These are phyloP conservation scores for Yponomeuta evonymella DNA, from an alignment of 2,888 invertebrate genomes.

Conservation along the genomic window DNA sequence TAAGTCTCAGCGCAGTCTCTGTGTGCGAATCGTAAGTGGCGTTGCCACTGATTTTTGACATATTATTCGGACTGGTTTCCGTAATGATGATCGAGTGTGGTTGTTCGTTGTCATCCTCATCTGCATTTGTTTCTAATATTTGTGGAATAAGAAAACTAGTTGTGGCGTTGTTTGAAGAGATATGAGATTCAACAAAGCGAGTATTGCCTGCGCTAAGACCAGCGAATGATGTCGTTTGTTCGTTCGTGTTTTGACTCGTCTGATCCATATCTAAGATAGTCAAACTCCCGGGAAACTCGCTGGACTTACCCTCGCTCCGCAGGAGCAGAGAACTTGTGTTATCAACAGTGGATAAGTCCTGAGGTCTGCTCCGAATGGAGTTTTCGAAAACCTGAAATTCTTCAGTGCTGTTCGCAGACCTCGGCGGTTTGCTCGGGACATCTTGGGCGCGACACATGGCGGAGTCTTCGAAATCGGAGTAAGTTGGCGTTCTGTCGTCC, in stretches of 20 bases:
- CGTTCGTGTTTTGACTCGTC: constrained; percentile 29
- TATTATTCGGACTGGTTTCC: constrained; percentile 43
- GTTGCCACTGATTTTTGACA: constrained; percentile 40
- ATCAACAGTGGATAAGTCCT: constrained; percentile 51
- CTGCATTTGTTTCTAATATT: constrained; percentile 5
- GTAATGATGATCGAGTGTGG: constrained; percentile 68
- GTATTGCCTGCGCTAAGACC: neutral
- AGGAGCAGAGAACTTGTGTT: constrained; percentile 50
- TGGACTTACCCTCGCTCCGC: constrained; percentile 46
- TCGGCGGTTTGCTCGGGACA: constrained; percentile 42
- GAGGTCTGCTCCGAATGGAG: constrained; percentile 47
- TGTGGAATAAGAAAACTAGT: neutral
- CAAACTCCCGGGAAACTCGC: constrained; percentile 36
- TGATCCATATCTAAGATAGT: constrained; percentile 29
- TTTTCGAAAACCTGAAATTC: constrained; percentile 53
- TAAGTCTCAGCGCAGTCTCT: constrained; percentile 31
- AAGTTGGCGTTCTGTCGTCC: constrained; percentile 41
- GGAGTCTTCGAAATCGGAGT: constrained; percentile 54
- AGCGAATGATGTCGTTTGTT: neutral
- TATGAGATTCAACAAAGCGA: neutral
- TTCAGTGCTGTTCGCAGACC: constrained; percentile 47
- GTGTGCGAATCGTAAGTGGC: constrained; percentile 40
- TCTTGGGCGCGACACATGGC: constrained; percentile 51
- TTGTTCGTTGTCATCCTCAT: constrained; percentile 57
- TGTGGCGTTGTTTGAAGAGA: neutral